These are phyloP conservation scores for Regulus satrapa DNA, from an alignment of 2,113 vertebrate species.

Conservation along the genomic window DNA sequence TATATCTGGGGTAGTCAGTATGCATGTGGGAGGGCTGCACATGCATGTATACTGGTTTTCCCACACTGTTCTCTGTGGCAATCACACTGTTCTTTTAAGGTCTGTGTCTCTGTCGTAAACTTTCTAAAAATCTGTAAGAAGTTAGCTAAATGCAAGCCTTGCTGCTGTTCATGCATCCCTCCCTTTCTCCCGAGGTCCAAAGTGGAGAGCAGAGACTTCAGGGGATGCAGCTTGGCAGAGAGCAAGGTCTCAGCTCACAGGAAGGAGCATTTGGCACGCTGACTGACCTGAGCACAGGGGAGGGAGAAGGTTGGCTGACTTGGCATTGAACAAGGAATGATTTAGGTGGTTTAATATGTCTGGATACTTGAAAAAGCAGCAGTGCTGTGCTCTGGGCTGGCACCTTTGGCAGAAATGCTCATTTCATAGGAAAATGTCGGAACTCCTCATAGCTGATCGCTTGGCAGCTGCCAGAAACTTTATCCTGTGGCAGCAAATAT, in stretches of 20 bases:
- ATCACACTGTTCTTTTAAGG: slow-evolving; percentile 59
- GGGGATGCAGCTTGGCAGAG: not conserved
- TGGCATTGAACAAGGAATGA: not conserved
- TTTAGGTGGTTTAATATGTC: not conserved
- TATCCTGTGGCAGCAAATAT: not conserved
- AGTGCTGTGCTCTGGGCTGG: not conserved
- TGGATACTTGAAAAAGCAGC: slow-evolving; percentile 5
- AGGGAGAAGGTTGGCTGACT: not conserved
- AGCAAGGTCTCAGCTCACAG: not conserved
- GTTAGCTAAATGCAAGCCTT: not conserved
- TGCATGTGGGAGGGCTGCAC: slow-evolving; percentile 56
- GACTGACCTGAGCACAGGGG: not conserved
- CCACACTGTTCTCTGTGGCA: slow-evolving; percentile 63
- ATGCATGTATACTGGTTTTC: slow-evolving; percentile 59
- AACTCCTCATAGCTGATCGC: not conserved
- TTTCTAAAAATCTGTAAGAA: slow-evolving; percentile 2
- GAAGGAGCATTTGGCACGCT: not conserved
- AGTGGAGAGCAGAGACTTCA: not conserved
- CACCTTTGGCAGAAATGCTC: not conserved
- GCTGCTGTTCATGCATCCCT: not conserved
- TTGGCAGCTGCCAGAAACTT: not conserved
- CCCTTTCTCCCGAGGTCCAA: not conserved
- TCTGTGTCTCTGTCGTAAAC: slow-evolving; percentile 29
- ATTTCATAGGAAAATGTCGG: not conserved
- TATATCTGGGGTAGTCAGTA: slow-evolving; percentile 65